A percentile compares a stretch with the other conserved stretches of the same genome.
Conservation (phyloP, 1,140 invertebrate species). For the Tetraneura akinire region DNA sequence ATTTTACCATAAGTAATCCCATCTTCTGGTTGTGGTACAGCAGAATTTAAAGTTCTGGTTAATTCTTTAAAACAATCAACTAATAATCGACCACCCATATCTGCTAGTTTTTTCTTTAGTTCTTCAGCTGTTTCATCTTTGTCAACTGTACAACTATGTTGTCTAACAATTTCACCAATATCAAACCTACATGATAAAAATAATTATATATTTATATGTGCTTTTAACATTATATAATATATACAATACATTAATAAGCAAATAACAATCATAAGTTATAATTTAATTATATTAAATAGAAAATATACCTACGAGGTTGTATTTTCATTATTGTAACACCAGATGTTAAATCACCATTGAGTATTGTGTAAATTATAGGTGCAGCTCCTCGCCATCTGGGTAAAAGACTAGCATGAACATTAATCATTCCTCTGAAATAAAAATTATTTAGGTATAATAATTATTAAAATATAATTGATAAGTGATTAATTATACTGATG, state of each 20-base stretch:
- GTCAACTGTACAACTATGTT: constrained; percentile 66
- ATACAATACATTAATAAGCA: neutral
- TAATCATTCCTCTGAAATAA: constrained; percentile 85
- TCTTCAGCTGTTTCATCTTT: constrained; percentile 68
- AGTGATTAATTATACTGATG: too few species aligned
- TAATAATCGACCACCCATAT: constrained; percentile 71
- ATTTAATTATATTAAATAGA: neutral
- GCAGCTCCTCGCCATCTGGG: constrained; percentile 91
- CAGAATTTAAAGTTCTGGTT: constrained; percentile 63
- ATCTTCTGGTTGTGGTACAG: constrained; percentile 64
- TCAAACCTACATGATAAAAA: constrained; percentile 70
- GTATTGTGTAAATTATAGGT: constrained; percentile 80
- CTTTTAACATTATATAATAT: neutral
- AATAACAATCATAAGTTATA: neutral
- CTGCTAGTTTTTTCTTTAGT: constrained; percentile 68
- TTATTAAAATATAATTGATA: too few species aligned
- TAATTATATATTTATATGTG: neutral
- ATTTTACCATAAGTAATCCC: constrained; percentile 68
- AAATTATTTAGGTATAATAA: too few species aligned
- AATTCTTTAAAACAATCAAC: constrained; percentile 67
- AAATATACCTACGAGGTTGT: constrained; percentile 70
- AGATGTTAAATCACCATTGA: constrained; percentile 78
- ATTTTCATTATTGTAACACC: constrained; percentile 90
- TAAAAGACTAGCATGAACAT: constrained; percentile 88
- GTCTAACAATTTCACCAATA: constrained; percentile 77